Conservation (phyloP, 2,888 invertebrate species). For the Drosophila setosimentum region DNA sequence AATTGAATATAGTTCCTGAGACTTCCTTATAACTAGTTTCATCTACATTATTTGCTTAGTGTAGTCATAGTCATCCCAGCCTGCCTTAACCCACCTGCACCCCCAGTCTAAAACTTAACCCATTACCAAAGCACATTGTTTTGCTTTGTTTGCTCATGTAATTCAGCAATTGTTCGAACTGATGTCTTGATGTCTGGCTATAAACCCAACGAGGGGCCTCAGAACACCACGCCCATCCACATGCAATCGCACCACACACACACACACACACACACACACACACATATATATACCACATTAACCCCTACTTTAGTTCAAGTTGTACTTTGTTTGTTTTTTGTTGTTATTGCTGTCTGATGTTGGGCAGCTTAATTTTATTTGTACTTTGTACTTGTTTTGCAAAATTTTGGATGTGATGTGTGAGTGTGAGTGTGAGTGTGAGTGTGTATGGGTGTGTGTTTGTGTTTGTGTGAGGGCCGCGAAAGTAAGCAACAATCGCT, state of each 20-base stretch:
- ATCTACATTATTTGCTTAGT: constrained; percentile 2
- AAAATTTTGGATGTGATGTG: neutral
- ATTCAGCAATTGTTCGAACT: constrained; percentile 26
- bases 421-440: neutral
- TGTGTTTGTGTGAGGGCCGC: constrained; percentile 14
- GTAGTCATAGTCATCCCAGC: constrained; percentile 18
- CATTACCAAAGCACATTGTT: constrained; percentile 35
- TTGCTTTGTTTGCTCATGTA: constrained; percentile 36
- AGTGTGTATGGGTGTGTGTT: neutral
- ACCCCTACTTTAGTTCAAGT: neutral
- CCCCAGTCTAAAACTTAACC: constrained; percentile 15
- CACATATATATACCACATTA: neutral
- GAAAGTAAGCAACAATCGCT: constrained; percentile 53
- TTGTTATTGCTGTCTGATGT: constrained; percentile 7
- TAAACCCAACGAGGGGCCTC: constrained; percentile 1
- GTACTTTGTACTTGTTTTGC: constrained; percentile 45
- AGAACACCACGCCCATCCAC: neutral
- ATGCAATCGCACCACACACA: neutral
- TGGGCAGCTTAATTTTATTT: constrained; percentile 74
- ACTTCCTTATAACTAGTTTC: neutral
- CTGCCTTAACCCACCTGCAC: neutral
- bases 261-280: neutral
- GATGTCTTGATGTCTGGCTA: constrained; percentile 22
- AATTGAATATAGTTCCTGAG: neutral
- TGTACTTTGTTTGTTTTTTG: constrained; percentile 12